phyloP scores from a whole-genome alignment of 2,888 invertebrate species.

The Schizaphis graminum region DNA sequence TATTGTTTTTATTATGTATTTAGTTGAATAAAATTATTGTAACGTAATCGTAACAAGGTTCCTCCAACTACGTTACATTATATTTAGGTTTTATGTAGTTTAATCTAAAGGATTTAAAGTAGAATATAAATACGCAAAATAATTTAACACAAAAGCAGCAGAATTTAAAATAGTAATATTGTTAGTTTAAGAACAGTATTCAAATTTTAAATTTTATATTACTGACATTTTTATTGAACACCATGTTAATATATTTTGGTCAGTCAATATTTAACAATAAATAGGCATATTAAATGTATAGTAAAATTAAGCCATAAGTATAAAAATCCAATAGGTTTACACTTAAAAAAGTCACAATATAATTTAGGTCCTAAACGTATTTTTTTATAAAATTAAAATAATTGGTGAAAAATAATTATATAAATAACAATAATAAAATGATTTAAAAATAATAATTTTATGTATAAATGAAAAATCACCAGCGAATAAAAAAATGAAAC shows the following conservation, averaged over 20 bases:
- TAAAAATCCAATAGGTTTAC: background rate
- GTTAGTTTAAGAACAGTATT: slow-evolving; percentile 3
- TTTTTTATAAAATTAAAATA: slow-evolving; percentile 39
- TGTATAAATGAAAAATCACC: slow-evolving; percentile 1
- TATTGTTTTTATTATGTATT: background rate
- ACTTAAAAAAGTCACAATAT: background rate
- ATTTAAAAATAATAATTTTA: slow-evolving; percentile 23
- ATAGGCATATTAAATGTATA: background rate
- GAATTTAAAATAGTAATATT: background rate
- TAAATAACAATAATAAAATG: slow-evolving; percentile 26
- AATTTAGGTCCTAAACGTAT: background rate
- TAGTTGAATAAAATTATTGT: background rate
- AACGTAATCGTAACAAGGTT: no score
- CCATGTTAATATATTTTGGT: slow-evolving; percentile 1
- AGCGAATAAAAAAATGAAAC: background rate
- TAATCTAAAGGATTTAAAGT: background rate
- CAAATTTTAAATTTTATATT: background rate
- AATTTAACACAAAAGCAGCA: background rate
- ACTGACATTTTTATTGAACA: slow-evolving; percentile 30
- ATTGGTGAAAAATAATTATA: background rate
- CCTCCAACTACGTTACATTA: background rate
- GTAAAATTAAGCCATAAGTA: slow-evolving; percentile 26
- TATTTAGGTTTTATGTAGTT: background rate
- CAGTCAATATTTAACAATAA: slow-evolving; percentile 38
- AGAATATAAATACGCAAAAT: background rate